These are phyloP conservation scores for Drosophila macrothrix DNA, from an alignment of 2,888 invertebrate genomes.

Conservation along the genomic window DNA sequence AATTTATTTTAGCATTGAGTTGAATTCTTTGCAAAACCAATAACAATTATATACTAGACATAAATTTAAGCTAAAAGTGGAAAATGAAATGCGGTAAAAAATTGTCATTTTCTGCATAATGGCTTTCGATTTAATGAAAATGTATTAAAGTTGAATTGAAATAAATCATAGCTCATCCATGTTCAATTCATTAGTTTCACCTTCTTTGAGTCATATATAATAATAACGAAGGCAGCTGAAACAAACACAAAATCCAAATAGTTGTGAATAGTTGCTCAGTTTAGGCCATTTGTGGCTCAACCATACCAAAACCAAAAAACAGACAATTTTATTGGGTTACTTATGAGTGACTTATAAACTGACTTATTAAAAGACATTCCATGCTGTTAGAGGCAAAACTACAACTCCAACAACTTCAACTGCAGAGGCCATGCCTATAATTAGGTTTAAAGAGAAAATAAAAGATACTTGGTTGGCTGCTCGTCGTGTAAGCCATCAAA, in stretches of 20 bases:
- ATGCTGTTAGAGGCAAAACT: neutral
- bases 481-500: conserved; percentile 8
- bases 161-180: neutral
- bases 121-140: neutral
- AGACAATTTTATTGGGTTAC: neutral
- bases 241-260: neutral
- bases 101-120: neutral
- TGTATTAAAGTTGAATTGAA: neutral
- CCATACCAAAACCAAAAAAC: neutral
- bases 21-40: neutral
- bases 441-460: conserved; percentile 14
- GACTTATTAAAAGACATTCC: neutral
- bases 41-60: neutral
- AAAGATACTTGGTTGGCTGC: conserved; percentile 11
- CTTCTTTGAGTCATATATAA: neutral
- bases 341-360: neutral
- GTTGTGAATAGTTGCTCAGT: neutral
- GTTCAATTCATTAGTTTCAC: neutral
- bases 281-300: neutral
- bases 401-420: neutral
- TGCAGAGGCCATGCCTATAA: neutral
- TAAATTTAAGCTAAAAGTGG: neutral
- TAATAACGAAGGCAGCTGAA: neutral
- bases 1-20: neutral
- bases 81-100: neutral